Evolutionary conservation across 2,888 invertebrate species (phyloP), one percentile per base, ranked within the genome.

Genomic region (Nomada hirtipes): DNA sequence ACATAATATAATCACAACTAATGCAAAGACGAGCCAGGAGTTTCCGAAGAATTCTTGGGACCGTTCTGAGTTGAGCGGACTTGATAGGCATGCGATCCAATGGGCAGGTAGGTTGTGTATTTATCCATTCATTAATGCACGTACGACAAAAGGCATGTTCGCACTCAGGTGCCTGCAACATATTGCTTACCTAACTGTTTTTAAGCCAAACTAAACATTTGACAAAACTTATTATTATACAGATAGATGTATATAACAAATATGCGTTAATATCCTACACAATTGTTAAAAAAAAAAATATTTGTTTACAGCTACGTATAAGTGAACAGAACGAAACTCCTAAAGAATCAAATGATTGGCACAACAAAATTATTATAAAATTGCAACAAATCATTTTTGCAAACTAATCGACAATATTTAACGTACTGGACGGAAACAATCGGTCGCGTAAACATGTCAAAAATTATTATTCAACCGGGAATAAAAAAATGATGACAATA

Each of bases 111-210:
- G 98, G 98, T 93, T 98, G 98, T 69, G 98, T 96, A 86, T 97
- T 97, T 87, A 99, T 96, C 99, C 99, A 99, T 94, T 98, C 98
- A 83, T 97, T 97, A 90, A 99, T 99, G 94, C 99, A 99, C 68
- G 96, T 96, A 90, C 97, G 96, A 94, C 99, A 99, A 94, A 99
- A 99, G 76, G 98, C 98, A 95, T 99, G 99, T 94, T 99, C 99
- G 94, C 99, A 99, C 90, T 97, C 96, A 69, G 98, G 98, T 73
- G 98, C 98, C 98, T 98, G 94, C 65, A 94, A 94, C 88, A 91
- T 82, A 90, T 91, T 89, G 86, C 90, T 92, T 89, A 91, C 90
- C 91, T 92, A 89, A 89, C 88, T 89, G 88, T 91, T 80, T 89
- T 89, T 88, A 91, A 89, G 83, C 87, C 84, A 81, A 76, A 70